Evolutionary conservation across 2,113 vertebrate genomes (phyloP), one percentile per base, ranked within the genome.

Genomic region (Poicephalus gulielmi): DNA sequence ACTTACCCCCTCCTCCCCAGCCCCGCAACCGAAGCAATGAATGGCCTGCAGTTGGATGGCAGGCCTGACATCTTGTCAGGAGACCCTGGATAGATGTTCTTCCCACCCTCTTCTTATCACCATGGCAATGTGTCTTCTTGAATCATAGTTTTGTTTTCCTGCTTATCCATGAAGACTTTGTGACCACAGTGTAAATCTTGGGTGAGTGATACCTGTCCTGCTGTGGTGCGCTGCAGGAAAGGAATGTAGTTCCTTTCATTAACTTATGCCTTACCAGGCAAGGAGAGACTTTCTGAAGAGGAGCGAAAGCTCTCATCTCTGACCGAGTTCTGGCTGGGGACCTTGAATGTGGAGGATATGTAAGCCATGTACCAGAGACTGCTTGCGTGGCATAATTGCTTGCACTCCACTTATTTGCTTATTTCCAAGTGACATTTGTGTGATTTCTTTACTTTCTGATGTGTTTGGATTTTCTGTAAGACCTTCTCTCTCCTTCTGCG

Each of bases 91-190:
- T 33, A 37, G 50, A 57, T 31, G 2, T 49, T 73, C 41, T 57
- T 43, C n/a, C 28, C 10, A 19, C 13, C 24, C 37, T 39, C 10
- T 50, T 37, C 47, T 41, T 33, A 33, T 31, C 15, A 15, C 27
- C 7, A 3, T 1, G 1, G 27, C 53, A 76, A 3, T 0, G 1
- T 39, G 15, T 28, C 30, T 60, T 75, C 70, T 53, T 8, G 62
- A 68, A n/a, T 24, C 2, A 3, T 30, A 33, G 41, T 55, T 47
- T 47, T 41, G 44, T 39, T 60, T 60, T n/a, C 62, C 37, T 30
- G 28, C 28, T 62, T 53, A 46, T 68, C 37, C 37, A 5, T 28
- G 41, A 64, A 70, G 53, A 22, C 35, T 39, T 50, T 1, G 5
- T n/a, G 24, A 55, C 41, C 13, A 7, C 12, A 17, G 41, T 24